phyloP scores from a whole-genome alignment of 2,797 vertebrate genomes.

The Melanotaenia trifasciata region DNA sequence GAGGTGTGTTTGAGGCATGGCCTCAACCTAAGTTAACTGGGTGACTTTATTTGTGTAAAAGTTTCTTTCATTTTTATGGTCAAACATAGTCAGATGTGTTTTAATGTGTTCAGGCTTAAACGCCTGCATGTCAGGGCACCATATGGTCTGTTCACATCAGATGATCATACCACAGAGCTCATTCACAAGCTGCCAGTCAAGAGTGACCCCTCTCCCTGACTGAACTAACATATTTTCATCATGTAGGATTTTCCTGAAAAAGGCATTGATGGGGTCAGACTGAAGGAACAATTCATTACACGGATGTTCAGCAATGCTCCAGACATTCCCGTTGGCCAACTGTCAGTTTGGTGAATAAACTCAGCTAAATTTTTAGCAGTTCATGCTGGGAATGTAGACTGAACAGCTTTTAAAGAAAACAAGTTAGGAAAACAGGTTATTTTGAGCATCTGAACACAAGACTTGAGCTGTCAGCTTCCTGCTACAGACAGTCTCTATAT shows the following conservation, averaged over 20 bases:
- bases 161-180: too few species aligned
- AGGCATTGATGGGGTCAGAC: not conserved
- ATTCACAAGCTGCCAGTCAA: too few species aligned
- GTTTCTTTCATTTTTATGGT: too few species aligned
- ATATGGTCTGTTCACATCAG: too few species aligned
- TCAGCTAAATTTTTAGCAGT: not conserved
- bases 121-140: too few species aligned
- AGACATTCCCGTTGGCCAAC: not conserved
- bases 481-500: constrained; percentile 6
- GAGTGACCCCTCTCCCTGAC: too few species aligned
- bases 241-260: not conserved
- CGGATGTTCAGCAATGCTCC: not conserved
- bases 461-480: constrained; percentile 2
- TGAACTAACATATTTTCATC: too few species aligned
- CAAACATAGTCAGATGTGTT: too few species aligned
- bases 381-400: not conserved
- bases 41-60: too few species aligned
- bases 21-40: too few species aligned
- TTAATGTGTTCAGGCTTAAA: too few species aligned
- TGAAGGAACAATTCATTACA: not conserved
- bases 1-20: too few species aligned
- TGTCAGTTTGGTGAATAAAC: not conserved
- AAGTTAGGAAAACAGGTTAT: not conserved
- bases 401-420: not conserved
- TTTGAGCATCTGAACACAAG: constrained; percentile 2